phyloP scores from a whole-genome alignment of 2,888 invertebrate species.

The Callimorpha dominula region DNA sequence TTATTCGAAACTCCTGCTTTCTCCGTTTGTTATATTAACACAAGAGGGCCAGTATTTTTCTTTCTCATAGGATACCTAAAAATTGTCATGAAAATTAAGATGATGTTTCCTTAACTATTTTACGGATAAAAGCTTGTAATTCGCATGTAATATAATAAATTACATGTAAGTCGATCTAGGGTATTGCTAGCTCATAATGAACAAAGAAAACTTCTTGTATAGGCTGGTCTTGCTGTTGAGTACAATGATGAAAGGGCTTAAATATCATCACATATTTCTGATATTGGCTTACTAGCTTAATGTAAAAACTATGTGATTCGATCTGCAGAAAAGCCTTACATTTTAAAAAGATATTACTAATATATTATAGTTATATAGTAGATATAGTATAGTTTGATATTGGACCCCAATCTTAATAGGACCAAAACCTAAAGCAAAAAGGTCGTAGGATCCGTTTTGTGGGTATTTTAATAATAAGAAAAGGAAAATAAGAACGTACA shows the following conservation, averaged over 20 bases:
- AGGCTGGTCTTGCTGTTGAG: not conserved
- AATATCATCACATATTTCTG: too few species aligned
- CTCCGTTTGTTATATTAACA: not conserved
- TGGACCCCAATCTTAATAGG: not conserved
- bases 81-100: not conserved
- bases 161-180: not conserved
- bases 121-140: not conserved
- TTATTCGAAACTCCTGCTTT: not conserved
- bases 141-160: not conserved
- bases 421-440: too few species aligned
- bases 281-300: not conserved
- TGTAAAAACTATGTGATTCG: not conserved
- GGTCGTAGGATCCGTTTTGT: not conserved
- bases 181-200: not conserved
- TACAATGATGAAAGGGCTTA: too few species aligned
- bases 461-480: not conserved
- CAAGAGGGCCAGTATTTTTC: not conserved
- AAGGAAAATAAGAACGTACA: not conserved
- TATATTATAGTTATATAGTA: not conserved
- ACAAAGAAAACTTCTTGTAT: not conserved
- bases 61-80: not conserved
- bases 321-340: not conserved
- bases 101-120: not conserved
- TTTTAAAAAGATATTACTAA: not conserved
- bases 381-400: not conserved